phyloP scores from a whole-genome alignment of 2,888 invertebrate species.

The Aphidoletes aphidimyza region DNA sequence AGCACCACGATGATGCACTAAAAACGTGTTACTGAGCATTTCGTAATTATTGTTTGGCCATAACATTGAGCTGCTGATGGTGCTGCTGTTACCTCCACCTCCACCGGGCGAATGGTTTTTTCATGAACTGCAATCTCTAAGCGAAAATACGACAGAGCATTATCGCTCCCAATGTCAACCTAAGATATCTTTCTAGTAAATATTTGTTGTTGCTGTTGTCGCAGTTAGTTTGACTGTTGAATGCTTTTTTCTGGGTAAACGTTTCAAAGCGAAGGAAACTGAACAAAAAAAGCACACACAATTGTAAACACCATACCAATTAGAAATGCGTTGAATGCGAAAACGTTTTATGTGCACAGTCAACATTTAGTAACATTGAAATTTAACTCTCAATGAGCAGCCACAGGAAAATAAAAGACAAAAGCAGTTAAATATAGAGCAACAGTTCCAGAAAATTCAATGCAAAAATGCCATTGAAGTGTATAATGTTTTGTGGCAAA shows the following conservation, averaged over 20 bases:
- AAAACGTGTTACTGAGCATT: not conserved
- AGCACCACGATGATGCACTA: not conserved
- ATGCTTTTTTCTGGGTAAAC: not conserved
- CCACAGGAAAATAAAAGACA: not conserved
- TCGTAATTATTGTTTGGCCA: constrained; percentile 44
- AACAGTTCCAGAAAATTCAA: not conserved
- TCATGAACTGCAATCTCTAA: too few species aligned
- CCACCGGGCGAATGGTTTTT: not conserved
- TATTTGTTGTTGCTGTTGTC: not conserved
- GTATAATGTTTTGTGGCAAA: too few species aligned
- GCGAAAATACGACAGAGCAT: too few species aligned
- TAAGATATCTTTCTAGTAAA: too few species aligned
- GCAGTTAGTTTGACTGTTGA: not conserved
- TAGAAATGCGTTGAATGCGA: not conserved
- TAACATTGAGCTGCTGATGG: not conserved
- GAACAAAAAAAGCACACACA: too few species aligned
- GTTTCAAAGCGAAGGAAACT: too few species aligned
- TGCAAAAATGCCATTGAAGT: not conserved
- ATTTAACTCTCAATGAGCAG: not conserved
- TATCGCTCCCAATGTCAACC: too few species aligned
- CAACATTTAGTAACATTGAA: constrained; percentile 31
- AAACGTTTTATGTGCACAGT: not conserved
- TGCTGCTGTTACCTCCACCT: not conserved
- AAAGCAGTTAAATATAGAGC: not conserved
- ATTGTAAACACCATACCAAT: not conserved